Base-by-base conservation (phyloP, 2,888 invertebrate species). In the Sminthurides aquaticus region DNA sequence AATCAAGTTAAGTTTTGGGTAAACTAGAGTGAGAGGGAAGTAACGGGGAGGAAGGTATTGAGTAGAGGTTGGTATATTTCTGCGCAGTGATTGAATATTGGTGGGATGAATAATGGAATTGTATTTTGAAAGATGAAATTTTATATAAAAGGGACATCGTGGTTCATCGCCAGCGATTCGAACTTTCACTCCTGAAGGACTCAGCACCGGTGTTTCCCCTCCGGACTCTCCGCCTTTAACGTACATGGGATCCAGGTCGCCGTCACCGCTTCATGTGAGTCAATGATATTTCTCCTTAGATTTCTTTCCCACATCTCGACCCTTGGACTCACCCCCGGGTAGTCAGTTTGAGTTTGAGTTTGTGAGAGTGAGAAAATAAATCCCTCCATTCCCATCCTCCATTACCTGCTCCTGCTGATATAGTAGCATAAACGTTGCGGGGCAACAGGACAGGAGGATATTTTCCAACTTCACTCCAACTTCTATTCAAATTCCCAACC, bases 131-230 rank as follows among this genome's bases (percentile, higher is more conserved):
- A 34, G 43, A 34, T 34, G 43, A 34, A 34, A 52, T 22, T 34
- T 60, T 26, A 54, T 61, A 49, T 65, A 28, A 62, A 71, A 74
- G 75, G 75, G 71, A 57, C 89, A 89, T 76, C 87, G 90, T 49
- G 89, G 89, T 5, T 89, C 89, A 0, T 90, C 90, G 0, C 90
- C 90, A 0, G 90, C 90, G 72, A 90, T 90, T 72, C 84, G 90
- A 70, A 88, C 90, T 0, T 90, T 88, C 75, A 89, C 88, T 24
- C 90, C 90, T 0, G 90, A 90, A 76, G 90, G 90, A 76, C 85
- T 88, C 75, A 70, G 68, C 28, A 66, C 64, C 49, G 73, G 71
- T 43, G 69, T 71, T 3, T 79, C 70, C 65, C 76, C 62, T 56
- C 78, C 62, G 74, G 77, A 60, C 55, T 74, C 73, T 34, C 73